These are phyloP conservation scores for Fukomys damarensis DNA, from an alignment of 2,113 vertebrate species.

Conservation along the genomic window DNA sequence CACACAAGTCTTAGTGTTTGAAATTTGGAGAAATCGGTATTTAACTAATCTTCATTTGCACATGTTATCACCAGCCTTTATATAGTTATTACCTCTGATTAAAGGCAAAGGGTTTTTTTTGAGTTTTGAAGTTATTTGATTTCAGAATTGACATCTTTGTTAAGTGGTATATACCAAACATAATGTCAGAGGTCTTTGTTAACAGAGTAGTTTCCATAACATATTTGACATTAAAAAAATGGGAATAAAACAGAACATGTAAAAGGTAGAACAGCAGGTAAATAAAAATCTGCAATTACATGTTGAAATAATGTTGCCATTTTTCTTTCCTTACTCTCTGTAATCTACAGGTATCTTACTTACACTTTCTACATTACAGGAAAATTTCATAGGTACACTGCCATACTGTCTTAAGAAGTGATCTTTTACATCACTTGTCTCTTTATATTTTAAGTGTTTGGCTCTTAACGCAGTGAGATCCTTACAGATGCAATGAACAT, in stretches of 20 bases:
- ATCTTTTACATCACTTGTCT: background rate
- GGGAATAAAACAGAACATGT: background rate
- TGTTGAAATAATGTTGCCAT: background rate
- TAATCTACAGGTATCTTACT: background rate
- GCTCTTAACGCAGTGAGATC: background rate
- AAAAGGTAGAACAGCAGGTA: background rate
- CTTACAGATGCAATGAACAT: background rate
- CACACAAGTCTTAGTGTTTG: background rate
- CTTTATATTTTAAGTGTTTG: background rate
- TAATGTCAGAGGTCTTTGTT: background rate
- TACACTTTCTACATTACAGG: background rate
- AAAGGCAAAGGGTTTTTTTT: background rate
- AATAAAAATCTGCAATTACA: background rate
- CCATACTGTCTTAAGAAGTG: background rate
- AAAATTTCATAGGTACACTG: background rate
- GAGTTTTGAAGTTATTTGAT: background rate
- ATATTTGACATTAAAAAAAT: background rate
- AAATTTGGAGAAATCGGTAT: background rate
- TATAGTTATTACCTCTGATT: background rate
- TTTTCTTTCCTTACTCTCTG: background rate
- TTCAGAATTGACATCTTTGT: background rate
- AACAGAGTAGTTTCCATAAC: background rate
- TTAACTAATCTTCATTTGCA: too few species aligned
- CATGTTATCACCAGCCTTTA: background rate
- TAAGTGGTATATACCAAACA: background rate